Evolutionary conservation across 2,113 vertebrate species (phyloP).

Genomic region (Capra hircus): DNA sequence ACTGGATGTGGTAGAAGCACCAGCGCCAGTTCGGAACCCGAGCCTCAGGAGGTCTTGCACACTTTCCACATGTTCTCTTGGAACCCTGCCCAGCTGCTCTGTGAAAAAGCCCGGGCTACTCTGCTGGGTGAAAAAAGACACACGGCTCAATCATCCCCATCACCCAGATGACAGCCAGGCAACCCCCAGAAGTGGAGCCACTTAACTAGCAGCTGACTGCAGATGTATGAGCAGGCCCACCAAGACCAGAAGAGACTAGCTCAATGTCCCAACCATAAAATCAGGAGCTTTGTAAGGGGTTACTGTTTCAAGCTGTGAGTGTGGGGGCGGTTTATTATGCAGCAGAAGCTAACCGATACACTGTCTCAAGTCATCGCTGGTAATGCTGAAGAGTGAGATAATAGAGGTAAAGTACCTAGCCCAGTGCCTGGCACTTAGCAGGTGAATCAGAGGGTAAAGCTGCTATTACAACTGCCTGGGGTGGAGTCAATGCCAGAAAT

Average conservation of each 20-base stretch:
- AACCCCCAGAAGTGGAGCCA: slow-evolving; percentile 30
- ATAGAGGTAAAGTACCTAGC: not conserved
- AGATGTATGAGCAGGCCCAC: not conserved
- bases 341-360: slow-evolving; percentile 44
- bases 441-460: not conserved
- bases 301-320: not conserved
- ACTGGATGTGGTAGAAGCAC: not conserved
- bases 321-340: slow-evolving; percentile 24
- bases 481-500: not conserved
- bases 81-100: slow-evolving; percentile 26
- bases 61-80: slow-evolving; percentile 1
- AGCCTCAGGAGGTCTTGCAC: not conserved
- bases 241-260: not conserved
- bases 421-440: not conserved
- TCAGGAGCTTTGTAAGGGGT: not conserved
- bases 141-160: not conserved
- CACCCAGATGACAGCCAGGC: slow-evolving; percentile 30
- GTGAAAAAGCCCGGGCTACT: slow-evolving; percentile 37
- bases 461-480: not conserved
- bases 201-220: not conserved
- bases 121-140: slow-evolving; percentile 34
- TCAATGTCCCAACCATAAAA: not conserved
- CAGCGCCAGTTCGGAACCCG: not conserved
- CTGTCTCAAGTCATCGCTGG: not conserved
- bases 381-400: not conserved